Conservation (phyloP, 2,113 vertebrate genomes). For the Caloenas nicobarica region DNA sequence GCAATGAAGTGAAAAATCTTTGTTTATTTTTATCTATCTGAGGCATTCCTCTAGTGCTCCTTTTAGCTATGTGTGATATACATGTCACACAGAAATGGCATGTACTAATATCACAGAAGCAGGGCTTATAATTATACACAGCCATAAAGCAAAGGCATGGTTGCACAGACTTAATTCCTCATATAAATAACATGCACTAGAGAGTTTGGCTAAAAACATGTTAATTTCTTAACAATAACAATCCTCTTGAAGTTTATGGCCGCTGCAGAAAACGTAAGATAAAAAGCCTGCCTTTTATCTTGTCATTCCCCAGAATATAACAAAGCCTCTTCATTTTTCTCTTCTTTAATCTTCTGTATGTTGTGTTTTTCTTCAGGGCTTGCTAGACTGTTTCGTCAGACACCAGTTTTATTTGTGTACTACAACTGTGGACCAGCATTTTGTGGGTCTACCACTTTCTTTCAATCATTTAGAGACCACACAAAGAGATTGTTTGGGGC, state of each 20-base stretch:
- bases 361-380: background rate
- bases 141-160: background rate
- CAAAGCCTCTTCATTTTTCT: background rate
- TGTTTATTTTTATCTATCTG: background rate
- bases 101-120: background rate
- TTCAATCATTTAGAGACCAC: background rate
- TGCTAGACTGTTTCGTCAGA: background rate
- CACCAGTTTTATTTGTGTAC: background rate
- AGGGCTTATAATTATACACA: background rate
- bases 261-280: background rate
- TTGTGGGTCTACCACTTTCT: background rate
- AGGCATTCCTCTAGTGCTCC: background rate
- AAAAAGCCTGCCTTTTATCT: background rate
- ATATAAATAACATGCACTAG: slow-evolving; percentile 1
- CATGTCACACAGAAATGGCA: background rate
- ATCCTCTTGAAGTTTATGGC: background rate
- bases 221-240: slow-evolving; percentile 11
- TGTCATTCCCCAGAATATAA: background rate
- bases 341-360: background rate
- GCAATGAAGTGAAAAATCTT: background rate
- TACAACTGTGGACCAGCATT: background rate
- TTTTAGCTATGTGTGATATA: background rate
- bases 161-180: slow-evolving; percentile 11
- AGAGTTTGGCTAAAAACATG: background rate
- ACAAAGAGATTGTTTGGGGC: background rate